Conservation (phyloP, 2,113 vertebrate species). For the Hemichromis elongatus region DNA sequence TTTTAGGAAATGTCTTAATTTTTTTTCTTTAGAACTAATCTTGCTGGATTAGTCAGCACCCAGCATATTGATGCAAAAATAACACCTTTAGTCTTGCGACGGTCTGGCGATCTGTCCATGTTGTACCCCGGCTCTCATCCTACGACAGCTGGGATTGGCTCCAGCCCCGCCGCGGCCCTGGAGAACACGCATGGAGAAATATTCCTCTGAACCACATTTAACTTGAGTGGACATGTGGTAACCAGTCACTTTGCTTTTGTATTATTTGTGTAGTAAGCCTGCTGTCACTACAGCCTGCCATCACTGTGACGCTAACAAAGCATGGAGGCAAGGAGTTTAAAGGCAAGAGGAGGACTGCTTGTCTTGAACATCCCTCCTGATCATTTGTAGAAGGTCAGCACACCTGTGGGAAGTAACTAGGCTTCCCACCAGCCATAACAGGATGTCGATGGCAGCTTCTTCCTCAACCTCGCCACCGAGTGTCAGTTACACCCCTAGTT, state of each 20-base stretch:
- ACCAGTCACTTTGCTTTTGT: background rate
- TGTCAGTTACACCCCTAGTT: conserved; percentile 26
- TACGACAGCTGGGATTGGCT: background rate
- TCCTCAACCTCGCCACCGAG: background rate
- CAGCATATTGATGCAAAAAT: background rate
- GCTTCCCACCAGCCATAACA: conserved; percentile 32
- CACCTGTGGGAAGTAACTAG: conserved; percentile 21
- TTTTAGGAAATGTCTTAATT: background rate
- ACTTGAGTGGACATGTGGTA: background rate
- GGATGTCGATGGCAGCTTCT: conserved; percentile 19
- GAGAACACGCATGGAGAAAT: background rate
- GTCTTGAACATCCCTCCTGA: conserved; percentile 5
- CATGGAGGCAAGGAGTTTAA: background rate
- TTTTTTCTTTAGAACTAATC: background rate
- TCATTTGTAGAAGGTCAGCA: conserved; percentile 12
- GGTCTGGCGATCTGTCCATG: background rate
- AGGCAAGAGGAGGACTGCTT: background rate
- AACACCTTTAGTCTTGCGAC: background rate
- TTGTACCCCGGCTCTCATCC: background rate
- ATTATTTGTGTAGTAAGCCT: background rate
- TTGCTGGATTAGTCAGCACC: background rate
- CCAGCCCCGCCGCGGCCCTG: background rate
- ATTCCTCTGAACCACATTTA: background rate
- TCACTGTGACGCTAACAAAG: conserved; percentile 5
- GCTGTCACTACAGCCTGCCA: background rate